Conservation (phyloP, 2,888 invertebrate genomes). For the Epistrophe grossulariae region DNA sequence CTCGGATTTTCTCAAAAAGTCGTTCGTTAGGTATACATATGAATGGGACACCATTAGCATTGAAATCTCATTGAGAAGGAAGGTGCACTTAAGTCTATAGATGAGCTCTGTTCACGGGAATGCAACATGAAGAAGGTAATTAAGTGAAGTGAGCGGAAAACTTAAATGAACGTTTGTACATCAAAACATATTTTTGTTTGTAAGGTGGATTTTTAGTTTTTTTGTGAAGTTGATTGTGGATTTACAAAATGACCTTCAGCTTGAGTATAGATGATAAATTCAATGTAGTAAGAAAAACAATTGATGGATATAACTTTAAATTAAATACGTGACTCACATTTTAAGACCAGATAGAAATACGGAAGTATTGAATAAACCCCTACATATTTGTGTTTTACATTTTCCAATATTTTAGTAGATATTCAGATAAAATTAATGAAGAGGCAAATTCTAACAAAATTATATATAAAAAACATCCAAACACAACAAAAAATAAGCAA, state of each 20-base stretch:
- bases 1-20: constrained; percentile 32
- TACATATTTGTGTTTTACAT: too few relatives aligned
- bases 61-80: constrained; percentile 44
- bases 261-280: background rate
- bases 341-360: too few relatives aligned
- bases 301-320: background rate
- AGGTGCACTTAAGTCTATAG: constrained; percentile 15
- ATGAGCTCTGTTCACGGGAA: background rate
- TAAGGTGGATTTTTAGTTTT: background rate
- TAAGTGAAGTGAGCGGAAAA: constrained; percentile 5
- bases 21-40: constrained; percentile 32
- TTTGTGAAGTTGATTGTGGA: background rate
- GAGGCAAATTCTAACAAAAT: too few relatives aligned
- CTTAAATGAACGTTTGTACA: constrained; percentile 6
- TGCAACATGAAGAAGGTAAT: constrained; percentile 18
- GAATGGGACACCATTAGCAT: constrained; percentile 66
- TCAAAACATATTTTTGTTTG: background rate
- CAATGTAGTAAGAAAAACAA: background rate
- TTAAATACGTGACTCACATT: too few relatives aligned
- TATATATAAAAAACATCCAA: too few relatives aligned
- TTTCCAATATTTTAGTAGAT: too few relatives aligned
- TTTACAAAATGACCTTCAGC: constrained; percentile 2
- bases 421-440: too few relatives aligned
- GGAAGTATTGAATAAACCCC: too few relatives aligned
- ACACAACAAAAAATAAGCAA: too few relatives aligned